These are phyloP conservation scores for Chloropsis hardwickii DNA, from an alignment of 2,113 vertebrate genomes.

Conservation along the genomic window DNA sequence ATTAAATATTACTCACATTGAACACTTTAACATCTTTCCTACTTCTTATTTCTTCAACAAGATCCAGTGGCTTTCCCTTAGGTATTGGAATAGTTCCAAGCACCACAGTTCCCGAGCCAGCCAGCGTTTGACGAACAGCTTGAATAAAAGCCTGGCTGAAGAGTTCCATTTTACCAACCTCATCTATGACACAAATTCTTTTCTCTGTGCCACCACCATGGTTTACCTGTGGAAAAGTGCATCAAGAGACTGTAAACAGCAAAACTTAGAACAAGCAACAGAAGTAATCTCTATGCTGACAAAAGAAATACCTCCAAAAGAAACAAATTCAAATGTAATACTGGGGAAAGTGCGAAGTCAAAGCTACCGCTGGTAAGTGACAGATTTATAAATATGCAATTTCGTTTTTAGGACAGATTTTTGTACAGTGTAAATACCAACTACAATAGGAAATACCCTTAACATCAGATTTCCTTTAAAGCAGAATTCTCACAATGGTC, in stretches of 20 bases:
- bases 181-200: constrained; percentile 87
- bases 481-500: not conserved
- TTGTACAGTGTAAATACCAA: not conserved
- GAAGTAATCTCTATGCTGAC: not conserved
- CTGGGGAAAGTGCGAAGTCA: not conserved
- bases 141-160: constrained; percentile 90
- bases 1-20: constrained; percentile 78
- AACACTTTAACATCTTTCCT: constrained; percentile 86
- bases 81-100: constrained; percentile 91
- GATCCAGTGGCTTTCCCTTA: constrained; percentile 83
- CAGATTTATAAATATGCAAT: not conserved
- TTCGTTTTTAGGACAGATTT: not conserved
- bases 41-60: constrained; percentile 90
- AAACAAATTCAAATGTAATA: not conserved
- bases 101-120: constrained; percentile 67
- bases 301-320: not conserved
- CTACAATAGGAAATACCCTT: not conserved
- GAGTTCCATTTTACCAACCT: constrained; percentile 97
- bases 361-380: not conserved
- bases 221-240: constrained; percentile 65
- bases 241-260: not conserved
- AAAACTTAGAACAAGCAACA: not conserved
- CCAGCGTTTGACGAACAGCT: constrained; percentile 78
- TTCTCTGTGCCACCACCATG: constrained; percentile 20
- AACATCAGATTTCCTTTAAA: not conserved